These are phyloP conservation scores for Plecotus auritus DNA, from an alignment of 2,113 vertebrate species.

Conservation along the genomic window DNA sequence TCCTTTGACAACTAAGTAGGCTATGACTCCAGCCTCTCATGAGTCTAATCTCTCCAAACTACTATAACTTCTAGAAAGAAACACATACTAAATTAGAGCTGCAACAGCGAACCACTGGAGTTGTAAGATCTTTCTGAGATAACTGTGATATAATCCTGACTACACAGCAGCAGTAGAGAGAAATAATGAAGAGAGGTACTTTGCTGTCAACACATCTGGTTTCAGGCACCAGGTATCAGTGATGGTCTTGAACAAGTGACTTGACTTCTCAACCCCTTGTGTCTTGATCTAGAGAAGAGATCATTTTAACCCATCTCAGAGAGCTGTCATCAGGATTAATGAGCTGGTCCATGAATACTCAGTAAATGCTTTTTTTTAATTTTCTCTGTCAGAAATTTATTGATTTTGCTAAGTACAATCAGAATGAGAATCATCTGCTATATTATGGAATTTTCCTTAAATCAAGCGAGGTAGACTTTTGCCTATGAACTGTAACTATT, in stretches of 20 bases:
- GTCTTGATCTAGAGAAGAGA: neutral
- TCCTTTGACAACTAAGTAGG: neutral
- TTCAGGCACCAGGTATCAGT: neutral
- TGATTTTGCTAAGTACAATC: neutral
- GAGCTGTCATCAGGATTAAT: neutral
- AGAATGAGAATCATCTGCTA: neutral
- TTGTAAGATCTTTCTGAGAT: neutral
- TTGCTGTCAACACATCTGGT: neutral
- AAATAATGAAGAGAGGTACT: neutral
- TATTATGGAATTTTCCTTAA: neutral
- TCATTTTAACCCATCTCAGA: neutral
- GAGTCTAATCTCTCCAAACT: neutral
- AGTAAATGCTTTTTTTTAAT: neutral
- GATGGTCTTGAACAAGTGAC: neutral
- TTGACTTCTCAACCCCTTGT: neutral
- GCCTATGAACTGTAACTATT: neutral
- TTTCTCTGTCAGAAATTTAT: neutral
- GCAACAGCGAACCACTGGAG: neutral
- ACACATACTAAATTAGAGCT: neutral
- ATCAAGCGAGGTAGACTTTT: neutral
- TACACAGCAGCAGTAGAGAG: neutral
- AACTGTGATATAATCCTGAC: neutral
- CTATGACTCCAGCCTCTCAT: neutral
- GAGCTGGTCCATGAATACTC: neutral
- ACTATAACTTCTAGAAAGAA: conserved; percentile 2